Base-by-base conservation (phyloP, 2,797 vertebrate species). In the Channallabes apus region DNA sequence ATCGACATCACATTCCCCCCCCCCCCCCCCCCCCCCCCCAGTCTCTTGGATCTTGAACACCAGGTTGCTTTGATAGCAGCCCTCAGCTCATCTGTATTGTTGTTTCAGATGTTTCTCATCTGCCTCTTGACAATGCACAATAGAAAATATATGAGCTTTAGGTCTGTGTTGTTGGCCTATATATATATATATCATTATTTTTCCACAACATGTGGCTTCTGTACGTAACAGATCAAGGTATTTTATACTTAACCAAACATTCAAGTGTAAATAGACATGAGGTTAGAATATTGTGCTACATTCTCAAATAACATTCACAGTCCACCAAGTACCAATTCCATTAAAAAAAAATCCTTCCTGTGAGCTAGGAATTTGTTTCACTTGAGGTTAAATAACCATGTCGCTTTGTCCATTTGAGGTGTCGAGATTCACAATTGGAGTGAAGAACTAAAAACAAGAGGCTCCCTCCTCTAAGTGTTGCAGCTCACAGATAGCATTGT, bases 281-380 rank as follows among this genome's bases (percentile, higher is more conserved):
- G 94, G 93, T 95, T 91, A 91, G 94, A 93, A 94, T 96, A 96
- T 91, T 92, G 95, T 92, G 90, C 93, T 94, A 93, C 93, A 94
- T 59, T 94, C 94, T 94, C 94, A 94, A 72, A 94, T 51, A 94
- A 93, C 94, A 95, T 92, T 93, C 92, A 93, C 84, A 94, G 89
- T 93, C 90, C 86, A 67, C 65, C 86, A 86, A 91, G 68, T 59
- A 84, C 59, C 59, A 17, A 1, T 11, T 80, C 71, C 18, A 46
- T 84, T 38, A 72, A 29, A 84, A 88, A 41, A 89, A 89, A 87
- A 94, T 94, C 94, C 94, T 94, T 94, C 90, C 92, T 90, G 69
- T 88, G 87, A 89, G 83, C 62, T 73, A 93, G 94, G 93, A 93
- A 93, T 93, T 92, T 89, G 93, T 93, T 82, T 82, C 29, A 8